phyloP scores from a whole-genome alignment of 2,888 invertebrate genomes.

The Plebejus argus region DNA sequence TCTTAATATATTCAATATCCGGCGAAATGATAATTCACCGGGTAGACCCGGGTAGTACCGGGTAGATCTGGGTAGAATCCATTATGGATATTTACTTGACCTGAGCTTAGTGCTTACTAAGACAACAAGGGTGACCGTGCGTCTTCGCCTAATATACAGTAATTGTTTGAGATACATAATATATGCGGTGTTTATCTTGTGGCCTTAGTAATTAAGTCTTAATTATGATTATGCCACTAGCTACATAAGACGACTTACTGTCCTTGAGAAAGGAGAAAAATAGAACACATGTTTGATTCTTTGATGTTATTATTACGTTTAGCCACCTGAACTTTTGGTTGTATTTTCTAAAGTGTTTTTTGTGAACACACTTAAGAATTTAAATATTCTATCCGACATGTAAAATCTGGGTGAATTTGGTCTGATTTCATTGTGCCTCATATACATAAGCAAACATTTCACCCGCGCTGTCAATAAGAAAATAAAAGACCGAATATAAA shows the following conservation, averaged over 20 bases:
- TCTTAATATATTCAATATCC: slow-evolving; percentile 80
- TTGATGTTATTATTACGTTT: too few relatives aligned
- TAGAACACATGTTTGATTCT: too few relatives aligned
- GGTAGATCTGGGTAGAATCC: slow-evolving; percentile 72
- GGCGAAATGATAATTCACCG: slow-evolving; percentile 74
- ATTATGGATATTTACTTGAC: slow-evolving; percentile 81
- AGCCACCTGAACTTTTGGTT: too few relatives aligned
- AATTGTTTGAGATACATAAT: slow-evolving; percentile 15
- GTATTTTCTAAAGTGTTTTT: not conserved
- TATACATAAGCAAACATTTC: slow-evolving; percentile 65
- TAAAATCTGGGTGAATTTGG: slow-evolving; percentile 39
- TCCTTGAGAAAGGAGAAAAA: too few relatives aligned
- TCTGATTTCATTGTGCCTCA: slow-evolving; percentile 45
- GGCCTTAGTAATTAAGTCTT: not conserved
- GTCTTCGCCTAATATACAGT: slow-evolving; percentile 37
- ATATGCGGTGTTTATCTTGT: not conserved
- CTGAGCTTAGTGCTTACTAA: slow-evolving; percentile 80
- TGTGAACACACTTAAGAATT: not conserved
- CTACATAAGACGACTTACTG: too few relatives aligned
- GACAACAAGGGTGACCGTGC: slow-evolving; percentile 75
- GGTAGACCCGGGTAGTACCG: slow-evolving; percentile 49
- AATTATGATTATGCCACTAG: not conserved
- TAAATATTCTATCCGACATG: slow-evolving; percentile 46
- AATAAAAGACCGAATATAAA: slow-evolving; percentile 74
- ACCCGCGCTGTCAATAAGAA: slow-evolving; percentile 60